Base-by-base conservation (phyloP, 2,797 vertebrate genomes). In the Falco biarmicus region DNA sequence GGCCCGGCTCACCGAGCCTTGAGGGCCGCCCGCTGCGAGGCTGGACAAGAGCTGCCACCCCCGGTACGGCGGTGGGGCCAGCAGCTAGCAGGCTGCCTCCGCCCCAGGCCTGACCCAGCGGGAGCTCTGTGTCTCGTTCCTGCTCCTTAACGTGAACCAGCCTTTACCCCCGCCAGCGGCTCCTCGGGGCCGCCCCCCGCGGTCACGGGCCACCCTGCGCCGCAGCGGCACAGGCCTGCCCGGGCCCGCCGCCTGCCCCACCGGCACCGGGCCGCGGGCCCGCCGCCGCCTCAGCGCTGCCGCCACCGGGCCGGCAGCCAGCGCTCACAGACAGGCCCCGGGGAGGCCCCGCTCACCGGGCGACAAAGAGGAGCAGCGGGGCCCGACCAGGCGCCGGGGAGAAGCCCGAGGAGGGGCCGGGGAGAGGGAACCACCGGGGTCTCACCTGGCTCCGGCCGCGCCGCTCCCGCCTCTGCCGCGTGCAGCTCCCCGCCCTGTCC, bases 401-500 rank as follows among this genome's bases (percentile, higher is more conserved):
- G 34, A 37, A 26, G 22, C 14, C 59, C 7, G 39, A n/a, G 50
- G 34, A 48, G 4, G 13, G 32, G 32, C 41, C 39, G 39, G 39
- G 39, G 39, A 39, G 12, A n/a, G 51, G 39, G 20, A 14, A 32
- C 29, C 31, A 7, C 31, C 18, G 6, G 25, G 34, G 28, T 45
- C 78, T 85, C 86, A 68, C 90, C 95, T 73, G 56, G 47, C 61
- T 90, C 87, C 61, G 75, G 9, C n/a, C 61, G 70, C 92, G n/a
- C 80, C 80, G 7, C 87, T 87, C 90, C 93, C 84, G 93, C 93
- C 87, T 80, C 76, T 70, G 81, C 93, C 95, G 84, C 93, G 88
- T 93, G 91, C 93, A 47, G 19, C 82, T 78, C 82, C 85, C 65
- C 84, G 31, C 84, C 87, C 84, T 53, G 34, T 47, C 29, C 68